Base-by-base conservation (phyloP, 2,888 invertebrate species). In the Myathropa florea region DNA sequence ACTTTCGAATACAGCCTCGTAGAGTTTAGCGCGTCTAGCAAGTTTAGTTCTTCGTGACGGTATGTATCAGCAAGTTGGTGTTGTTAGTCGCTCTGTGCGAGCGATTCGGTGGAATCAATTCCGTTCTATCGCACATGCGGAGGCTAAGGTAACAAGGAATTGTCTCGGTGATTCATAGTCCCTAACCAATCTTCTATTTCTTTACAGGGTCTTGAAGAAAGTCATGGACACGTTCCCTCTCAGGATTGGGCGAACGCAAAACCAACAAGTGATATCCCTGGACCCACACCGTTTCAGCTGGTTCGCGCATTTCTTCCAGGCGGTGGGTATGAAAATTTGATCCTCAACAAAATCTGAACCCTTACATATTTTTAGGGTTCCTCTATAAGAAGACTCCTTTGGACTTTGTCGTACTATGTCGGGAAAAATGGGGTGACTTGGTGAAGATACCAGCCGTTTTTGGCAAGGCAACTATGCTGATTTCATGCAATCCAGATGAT, bases 401-500 rank as follows among this genome's bases (percentile, higher is more conserved):
- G 0, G 30, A 90, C 4, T 2, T 90, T 24, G 3, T 90, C 3
- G 0, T 88, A 30, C 86, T 85, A 4, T 70, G 90, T 70, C 83
- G 72, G 0, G 3, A 89, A 7, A 90, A 91, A 18, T 90, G 92
- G 88, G 94, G 94, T 0, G 89, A 93, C 24, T 91, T 93, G 2
- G 91, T 91, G 10, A 89, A 91, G 67, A 77, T 94, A 10, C 92
- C 92, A 10, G 93, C 92, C 3, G 64, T 93, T 0, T 90, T 91
- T 55, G 91, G 91, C 0, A 88, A 89, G 83, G 71, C 86, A 1
- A 83, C 89, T 57, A 88, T 93, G 14, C 90, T 94, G 1, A 88
- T 93, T 3, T 88, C 93, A 6, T 94, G 93, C 88, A 92, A 93
- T 89, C 93, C 94, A 1, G 93, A 93, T n/a, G 93, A 94, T 88